Conservation (phyloP, 1,140 invertebrate genomes). For the Chrysomallon squamiferum region DNA sequence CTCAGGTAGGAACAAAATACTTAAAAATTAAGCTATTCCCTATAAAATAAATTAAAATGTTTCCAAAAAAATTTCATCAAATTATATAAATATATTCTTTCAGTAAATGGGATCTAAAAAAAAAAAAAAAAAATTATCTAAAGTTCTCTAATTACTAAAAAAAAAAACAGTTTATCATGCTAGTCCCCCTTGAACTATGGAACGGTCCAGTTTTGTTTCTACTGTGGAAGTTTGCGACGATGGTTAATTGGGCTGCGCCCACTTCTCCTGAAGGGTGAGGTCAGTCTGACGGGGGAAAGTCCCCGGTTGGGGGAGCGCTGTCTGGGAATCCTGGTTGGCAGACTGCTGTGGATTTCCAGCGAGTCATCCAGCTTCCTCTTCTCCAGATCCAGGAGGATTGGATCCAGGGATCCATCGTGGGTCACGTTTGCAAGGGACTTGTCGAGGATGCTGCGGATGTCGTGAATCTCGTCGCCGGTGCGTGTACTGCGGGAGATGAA, state of each 20-base stretch:
- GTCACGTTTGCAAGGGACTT: constrained; percentile 83
- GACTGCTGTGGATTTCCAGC: constrained; percentile 29
- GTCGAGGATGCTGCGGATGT: constrained; percentile 75
- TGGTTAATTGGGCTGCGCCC: constrained; percentile 33
- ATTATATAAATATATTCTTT: too few relatives aligned
- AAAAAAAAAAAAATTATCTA: too few relatives aligned
- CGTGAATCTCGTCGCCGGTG: constrained; percentile 84
- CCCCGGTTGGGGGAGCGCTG: constrained; percentile 51
- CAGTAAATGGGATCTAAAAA: too few relatives aligned
- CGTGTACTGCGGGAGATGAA: constrained; percentile 82
- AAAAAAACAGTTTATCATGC: too few relatives aligned
- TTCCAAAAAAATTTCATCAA: too few relatives aligned
- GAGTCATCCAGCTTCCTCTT: constrained; percentile 77
- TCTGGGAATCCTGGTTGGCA: constrained; percentile 30
- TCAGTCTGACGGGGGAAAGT: constrained; percentile 40
- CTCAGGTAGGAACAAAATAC: too few relatives aligned
- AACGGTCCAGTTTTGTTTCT: background rate
- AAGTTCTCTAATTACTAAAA: too few relatives aligned
- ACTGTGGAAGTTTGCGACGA: constrained; percentile 35
- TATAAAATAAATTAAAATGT: too few relatives aligned
- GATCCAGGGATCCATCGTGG: constrained; percentile 76
- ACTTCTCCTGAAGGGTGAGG: constrained; percentile 15
- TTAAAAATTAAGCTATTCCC: too few relatives aligned
- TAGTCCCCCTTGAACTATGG: too few relatives aligned
- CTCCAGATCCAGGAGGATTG: constrained; percentile 77